Percentiles rank a stretch among this genome's conserved stretches.
phyloP scores from a whole-genome alignment of 2,888 invertebrate genomes.

The Drosophila seclusa region DNA sequence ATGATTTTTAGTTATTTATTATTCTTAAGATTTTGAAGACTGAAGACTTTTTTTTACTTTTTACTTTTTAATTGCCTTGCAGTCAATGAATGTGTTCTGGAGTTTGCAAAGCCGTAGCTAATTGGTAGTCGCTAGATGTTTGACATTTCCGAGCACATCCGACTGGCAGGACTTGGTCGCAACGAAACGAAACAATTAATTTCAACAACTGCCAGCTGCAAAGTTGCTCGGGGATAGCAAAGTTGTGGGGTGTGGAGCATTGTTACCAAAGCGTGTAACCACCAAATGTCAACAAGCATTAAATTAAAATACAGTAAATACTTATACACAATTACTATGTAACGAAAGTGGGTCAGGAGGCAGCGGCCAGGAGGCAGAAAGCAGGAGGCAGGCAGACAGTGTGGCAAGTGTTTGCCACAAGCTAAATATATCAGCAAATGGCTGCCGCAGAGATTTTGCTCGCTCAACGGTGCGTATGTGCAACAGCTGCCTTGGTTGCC shows the following conservation, averaged over 20 bases:
- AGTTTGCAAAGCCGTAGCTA: constrained; percentile 27
- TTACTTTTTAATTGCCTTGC: background rate
- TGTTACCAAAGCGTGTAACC: constrained; percentile 50
- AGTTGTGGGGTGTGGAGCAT: constrained; percentile 16
- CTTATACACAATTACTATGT: constrained; percentile 9
- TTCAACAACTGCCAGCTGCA: constrained; percentile 41
- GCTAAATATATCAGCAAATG: constrained; percentile 38
- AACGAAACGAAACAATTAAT: constrained; percentile 58
- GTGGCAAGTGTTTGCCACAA: constrained; percentile 32
- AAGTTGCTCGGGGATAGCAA: constrained; percentile 31
- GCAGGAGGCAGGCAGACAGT: background rate
- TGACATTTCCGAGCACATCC: constrained; percentile 18
- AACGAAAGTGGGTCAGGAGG: constrained; percentile 7
- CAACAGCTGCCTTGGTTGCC: constrained; percentile 36
- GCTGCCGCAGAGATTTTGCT: constrained; percentile 6
- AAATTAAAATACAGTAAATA: constrained; percentile 67
- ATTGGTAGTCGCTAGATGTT: constrained; percentile 38
- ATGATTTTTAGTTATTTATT: background rate
- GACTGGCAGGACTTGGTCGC: constrained; percentile 16
- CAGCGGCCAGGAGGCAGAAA: too few relatives aligned
- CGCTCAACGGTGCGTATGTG: constrained; percentile 31
- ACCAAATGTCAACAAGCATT: constrained; percentile 69
- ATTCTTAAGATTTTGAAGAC: background rate
- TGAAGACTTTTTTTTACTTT: background rate
- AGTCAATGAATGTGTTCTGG: constrained; percentile 12